Percentiles rank a stretch among this genome's conserved stretches.
These are phyloP conservation scores for Passer montanus DNA, from an alignment of 2,113 vertebrate genomes.

Conservation along the genomic window DNA sequence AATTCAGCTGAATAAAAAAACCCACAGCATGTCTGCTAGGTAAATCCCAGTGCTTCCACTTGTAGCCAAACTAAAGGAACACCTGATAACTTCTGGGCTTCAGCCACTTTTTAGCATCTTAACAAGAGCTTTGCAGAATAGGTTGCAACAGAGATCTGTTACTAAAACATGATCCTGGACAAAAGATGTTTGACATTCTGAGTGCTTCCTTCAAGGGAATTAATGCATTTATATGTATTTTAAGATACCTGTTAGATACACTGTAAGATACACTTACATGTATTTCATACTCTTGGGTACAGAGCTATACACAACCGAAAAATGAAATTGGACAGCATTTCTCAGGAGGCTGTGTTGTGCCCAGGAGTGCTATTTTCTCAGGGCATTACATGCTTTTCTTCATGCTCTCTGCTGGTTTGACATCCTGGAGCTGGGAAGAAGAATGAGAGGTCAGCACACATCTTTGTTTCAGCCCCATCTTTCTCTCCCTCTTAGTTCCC, in stretches of 20 bases:
- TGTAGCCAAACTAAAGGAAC: background rate
- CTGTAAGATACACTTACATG: background rate
- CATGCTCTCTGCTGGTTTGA: background rate
- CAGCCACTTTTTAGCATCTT: background rate
- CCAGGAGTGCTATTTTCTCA: background rate
- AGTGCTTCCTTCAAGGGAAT: background rate
- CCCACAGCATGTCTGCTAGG: background rate
- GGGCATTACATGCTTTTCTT: background rate
- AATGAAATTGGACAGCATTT: background rate
- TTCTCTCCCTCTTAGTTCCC: background rate
- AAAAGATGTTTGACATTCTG: background rate
- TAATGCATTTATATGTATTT: background rate
- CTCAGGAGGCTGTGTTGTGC: background rate
- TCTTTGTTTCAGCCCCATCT: background rate
- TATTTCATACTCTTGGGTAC: background rate
- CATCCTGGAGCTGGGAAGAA: background rate
- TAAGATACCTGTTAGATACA: background rate
- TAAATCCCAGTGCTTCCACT: background rate
- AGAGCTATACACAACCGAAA: background rate
- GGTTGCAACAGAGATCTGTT: background rate
- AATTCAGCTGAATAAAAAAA: background rate
- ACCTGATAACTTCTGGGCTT: background rate
- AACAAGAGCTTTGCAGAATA: background rate
- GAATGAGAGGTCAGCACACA: background rate
- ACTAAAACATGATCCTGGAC: background rate